Evolutionary conservation across 1,140 invertebrate genomes (phyloP), one percentile per base, ranked within the genome.

Genomic region (Camponotus vicinus): DNA sequence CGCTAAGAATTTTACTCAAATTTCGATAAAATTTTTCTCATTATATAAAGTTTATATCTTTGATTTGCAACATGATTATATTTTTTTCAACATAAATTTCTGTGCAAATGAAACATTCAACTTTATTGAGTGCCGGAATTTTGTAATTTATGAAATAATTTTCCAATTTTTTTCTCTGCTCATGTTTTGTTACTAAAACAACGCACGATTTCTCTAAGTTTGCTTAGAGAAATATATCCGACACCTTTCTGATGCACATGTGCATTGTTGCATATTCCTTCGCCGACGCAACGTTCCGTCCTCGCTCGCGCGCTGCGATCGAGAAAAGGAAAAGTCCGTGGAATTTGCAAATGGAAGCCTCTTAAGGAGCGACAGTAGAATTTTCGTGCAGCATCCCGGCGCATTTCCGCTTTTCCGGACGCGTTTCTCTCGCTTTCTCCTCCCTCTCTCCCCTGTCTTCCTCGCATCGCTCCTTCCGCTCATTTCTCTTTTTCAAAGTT

Each of bases 321-420:
- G 70, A 82, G 67, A 49, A 75, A 75, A 83, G 67, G 40, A 73
- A 66, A 75, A 63, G 27, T 27, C 32, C 32, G 32, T 42, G 18
- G 57, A 83, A 83, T 83, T 83, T 83, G 79, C 69, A 83, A 83
- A 83, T 83, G 69, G 79, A 75, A 83, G 79, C 69, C 55, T 83
- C 69, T 83, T 83, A 73, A 40, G 40, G 69, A 83, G 45, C 79
- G 69, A 83, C 55, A 83, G 79, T 83, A 83, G 69, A 83, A 75
- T 63, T 83, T 83, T 83, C 69, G 69, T 18, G 40, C 55, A 45
- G 79, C 52, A 85, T 85, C 73, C 45, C 82, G 59, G 40, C 73
- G 82, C 82, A 34, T 66, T 78, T 78, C 59, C 82, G 59, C 73
- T 78, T 85, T 52, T 45, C 45, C 73, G 59, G 18, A 76, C 27